Conservation (phyloP, 2,888 invertebrate genomes). For the Agrochola lota region DNA sequence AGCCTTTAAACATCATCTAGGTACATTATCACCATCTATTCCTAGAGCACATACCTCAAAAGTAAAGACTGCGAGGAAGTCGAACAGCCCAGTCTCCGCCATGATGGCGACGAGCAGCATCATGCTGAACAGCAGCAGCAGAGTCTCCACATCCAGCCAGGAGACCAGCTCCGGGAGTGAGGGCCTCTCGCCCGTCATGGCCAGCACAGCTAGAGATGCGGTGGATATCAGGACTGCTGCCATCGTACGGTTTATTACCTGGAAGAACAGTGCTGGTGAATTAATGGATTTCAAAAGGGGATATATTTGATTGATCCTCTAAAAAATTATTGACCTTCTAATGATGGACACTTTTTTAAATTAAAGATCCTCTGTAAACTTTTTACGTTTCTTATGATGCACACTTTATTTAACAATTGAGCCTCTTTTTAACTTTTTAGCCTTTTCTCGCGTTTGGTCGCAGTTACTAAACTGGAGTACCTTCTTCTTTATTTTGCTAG, state of each 20-base stretch:
- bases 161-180: slow-evolving; percentile 93
- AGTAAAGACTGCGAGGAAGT: slow-evolving; percentile 94
- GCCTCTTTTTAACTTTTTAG: too few species aligned
- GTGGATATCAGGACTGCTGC: slow-evolving; percentile 95
- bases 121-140: slow-evolving; percentile 96
- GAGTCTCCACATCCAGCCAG: slow-evolving; percentile 96
- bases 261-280: slow-evolving; percentile 10
- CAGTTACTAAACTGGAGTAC: too few species aligned
- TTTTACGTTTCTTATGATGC: too few species aligned
- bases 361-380: too few species aligned
- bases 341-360: not conserved
- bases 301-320: not conserved
- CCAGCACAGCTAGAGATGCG: slow-evolving; percentile 93
- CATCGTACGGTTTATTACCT: slow-evolving; percentile 95
- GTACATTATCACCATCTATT: not conserved
- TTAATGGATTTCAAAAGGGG: not conserved
- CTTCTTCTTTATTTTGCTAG: too few species aligned
- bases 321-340: not conserved
- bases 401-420: too few species aligned
- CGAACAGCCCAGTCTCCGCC: slow-evolving; percentile 97
- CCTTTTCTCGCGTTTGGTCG: too few species aligned
- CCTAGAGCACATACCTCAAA: slow-evolving; percentile 90
- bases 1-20: too few species aligned
- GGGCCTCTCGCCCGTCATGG: slow-evolving; percentile 94
- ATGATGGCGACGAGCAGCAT: slow-evolving; percentile 96